Percentiles rank a stretch among this genome's conserved stretches.
Conservation (phyloP, 1,140 invertebrate genomes). For the Ectropis grisescens region DNA sequence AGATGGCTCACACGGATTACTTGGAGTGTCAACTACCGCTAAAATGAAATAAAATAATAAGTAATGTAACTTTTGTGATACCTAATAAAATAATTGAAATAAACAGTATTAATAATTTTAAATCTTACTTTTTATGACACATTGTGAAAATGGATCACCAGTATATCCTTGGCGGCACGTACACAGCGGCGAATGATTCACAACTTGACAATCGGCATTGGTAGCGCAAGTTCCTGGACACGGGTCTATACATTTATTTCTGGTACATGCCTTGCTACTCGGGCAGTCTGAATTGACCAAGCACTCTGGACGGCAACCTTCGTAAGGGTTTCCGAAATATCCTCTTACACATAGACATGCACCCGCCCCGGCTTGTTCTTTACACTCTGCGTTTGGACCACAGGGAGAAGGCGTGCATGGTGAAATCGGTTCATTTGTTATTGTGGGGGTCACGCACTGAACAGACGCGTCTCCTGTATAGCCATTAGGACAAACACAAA, state of each 20-base stretch:
- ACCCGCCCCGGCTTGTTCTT: conserved; percentile 68
- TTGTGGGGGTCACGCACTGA: conserved; percentile 48
- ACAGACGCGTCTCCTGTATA: conserved; percentile 74
- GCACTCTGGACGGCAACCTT: conserved; percentile 70
- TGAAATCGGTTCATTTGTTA: conserved; percentile 30
- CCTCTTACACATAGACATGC: conserved; percentile 71
- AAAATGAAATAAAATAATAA: conserved; percentile 26
- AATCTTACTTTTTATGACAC: conserved; percentile 45
- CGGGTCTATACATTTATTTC: conserved; percentile 80
- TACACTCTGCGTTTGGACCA: conserved; percentile 73
- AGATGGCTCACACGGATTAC: conserved; percentile 75
- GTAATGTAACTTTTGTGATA: conserved; percentile 3
- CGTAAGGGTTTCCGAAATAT: conserved; percentile 70
- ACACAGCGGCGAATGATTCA: conserved; percentile 84
- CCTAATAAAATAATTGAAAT: too few species aligned
- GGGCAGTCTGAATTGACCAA: conserved; percentile 72
- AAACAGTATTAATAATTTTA: too few species aligned
- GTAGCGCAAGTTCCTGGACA: conserved; percentile 80
- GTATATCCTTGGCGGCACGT: conserved; percentile 78
- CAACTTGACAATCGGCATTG: conserved; percentile 80
- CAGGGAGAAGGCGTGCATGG: conserved; percentile 74
- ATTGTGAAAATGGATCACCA: conserved; percentile 79
- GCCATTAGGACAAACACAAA: conserved; percentile 74
- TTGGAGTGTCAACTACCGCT: conserved; percentile 31
- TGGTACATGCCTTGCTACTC: conserved; percentile 76